phyloP scores from a whole-genome alignment of 2,888 invertebrate genomes.

The Synergus umbraculus region DNA sequence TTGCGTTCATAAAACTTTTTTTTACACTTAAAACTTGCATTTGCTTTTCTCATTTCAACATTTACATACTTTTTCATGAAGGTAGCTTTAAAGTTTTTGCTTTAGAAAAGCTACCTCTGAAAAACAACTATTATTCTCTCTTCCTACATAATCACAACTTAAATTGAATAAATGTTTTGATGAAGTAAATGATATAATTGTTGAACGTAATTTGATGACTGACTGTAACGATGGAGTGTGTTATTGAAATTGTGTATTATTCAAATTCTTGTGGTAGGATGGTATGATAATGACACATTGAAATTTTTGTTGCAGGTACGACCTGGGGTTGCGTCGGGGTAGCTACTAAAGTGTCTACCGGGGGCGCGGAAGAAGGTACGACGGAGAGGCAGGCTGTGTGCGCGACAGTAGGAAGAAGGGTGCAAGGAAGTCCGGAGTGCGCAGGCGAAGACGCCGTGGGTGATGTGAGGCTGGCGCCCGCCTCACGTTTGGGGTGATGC shows the following conservation, averaged over 20 bases:
- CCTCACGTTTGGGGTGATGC: slow-evolving; percentile 77
- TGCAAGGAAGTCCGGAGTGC: slow-evolving; percentile 63
- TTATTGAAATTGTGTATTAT: neutral
- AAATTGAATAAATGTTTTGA: neutral
- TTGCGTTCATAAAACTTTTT: neutral
- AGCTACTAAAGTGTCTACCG: slow-evolving; percentile 69
- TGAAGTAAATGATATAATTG: slow-evolving; percentile 15
- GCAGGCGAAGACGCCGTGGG: slow-evolving; percentile 71
- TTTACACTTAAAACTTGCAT: neutral
- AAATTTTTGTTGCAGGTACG: slow-evolving; percentile 69
- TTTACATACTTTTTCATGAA: neutral
- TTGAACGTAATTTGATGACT: slow-evolving; percentile 24
- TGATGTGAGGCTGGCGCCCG: slow-evolving; percentile 76
- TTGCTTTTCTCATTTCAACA: neutral
- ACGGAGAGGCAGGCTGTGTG: slow-evolving; percentile 55
- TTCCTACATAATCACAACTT: neutral
- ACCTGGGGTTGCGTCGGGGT: slow-evolving; percentile 75
- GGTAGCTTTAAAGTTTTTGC: neutral
- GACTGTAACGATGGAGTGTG: neutral
- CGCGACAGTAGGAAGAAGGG: slow-evolving; percentile 56
- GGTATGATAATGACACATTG: slow-evolving; percentile 12
- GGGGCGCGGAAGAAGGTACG: slow-evolving; percentile 61
- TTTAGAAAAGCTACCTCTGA: neutral
- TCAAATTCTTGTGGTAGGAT: neutral
- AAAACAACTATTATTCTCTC: too few species aligned